Evolutionary conservation across 2,888 invertebrate species (phyloP).

Genomic region (Venusia cambrica): DNA sequence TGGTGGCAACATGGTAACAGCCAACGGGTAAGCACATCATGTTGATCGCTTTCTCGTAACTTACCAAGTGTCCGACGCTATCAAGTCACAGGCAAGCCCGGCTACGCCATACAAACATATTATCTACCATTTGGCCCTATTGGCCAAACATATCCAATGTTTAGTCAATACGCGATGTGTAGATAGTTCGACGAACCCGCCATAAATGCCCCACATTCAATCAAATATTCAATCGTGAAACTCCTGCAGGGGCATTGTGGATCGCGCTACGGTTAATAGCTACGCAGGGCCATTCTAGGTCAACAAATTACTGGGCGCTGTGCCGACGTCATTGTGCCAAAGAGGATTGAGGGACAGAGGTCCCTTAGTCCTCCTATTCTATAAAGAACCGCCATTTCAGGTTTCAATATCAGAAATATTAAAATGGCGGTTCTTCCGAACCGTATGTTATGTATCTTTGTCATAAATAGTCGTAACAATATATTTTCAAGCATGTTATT

Average conservation of each 20-base stretch:
- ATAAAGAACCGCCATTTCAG: too few relatives aligned
- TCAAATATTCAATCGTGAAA: slow-evolving; percentile 67
- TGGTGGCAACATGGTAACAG: too few relatives aligned
- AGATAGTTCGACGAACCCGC: slow-evolving; percentile 45
- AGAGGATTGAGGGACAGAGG: slow-evolving; percentile 10
- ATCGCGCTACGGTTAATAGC: slow-evolving; percentile 49
- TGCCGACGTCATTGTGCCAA: slow-evolving; percentile 23
- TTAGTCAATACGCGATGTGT: slow-evolving; percentile 26
- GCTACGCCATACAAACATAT: slow-evolving; percentile 25
- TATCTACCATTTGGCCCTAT: slow-evolving; percentile 32
- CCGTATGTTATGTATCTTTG: too few relatives aligned
- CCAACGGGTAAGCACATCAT: too few relatives aligned
- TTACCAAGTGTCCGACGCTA: too few relatives aligned
- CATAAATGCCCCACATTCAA: slow-evolving; percentile 56
- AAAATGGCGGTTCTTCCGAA: too few relatives aligned
- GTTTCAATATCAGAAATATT: too few relatives aligned
- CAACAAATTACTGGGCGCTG: slow-evolving; percentile 33
- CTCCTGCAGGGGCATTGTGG: slow-evolving; percentile 48
- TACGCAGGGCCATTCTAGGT: slow-evolving; percentile 38
- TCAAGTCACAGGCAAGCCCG: too few relatives aligned
- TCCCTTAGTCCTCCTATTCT: too few relatives aligned
- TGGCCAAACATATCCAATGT: slow-evolving; percentile 30
- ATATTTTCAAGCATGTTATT: too few relatives aligned
- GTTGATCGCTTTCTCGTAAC: slow-evolving; percentile 2
- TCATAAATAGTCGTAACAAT: too few relatives aligned